A percentile compares a stretch with the other conserved stretches of the same genome.
Evolutionary conservation across 2,888 invertebrate genomes (phyloP).

Genomic region (Microplitis manilae): DNA sequence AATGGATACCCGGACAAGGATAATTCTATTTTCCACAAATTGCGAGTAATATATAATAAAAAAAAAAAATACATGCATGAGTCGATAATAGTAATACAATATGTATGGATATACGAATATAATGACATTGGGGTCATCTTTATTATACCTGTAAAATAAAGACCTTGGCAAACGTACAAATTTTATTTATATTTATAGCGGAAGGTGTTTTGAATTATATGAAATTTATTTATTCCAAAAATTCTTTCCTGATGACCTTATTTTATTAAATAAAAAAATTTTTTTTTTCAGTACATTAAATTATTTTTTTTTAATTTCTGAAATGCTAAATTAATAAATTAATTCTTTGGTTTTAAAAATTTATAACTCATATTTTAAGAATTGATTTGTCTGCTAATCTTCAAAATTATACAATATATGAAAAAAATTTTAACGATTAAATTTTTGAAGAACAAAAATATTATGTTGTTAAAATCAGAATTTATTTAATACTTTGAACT

Average conservation of each 20-base stretch:
- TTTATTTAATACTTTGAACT: too few relatives aligned
- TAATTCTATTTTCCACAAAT: slow-evolving; percentile 1
- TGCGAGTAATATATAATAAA: neutral
- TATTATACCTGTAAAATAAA: slow-evolving; percentile 5
- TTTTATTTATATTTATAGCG: slow-evolving; percentile 19
- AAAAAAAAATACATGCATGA: neutral
- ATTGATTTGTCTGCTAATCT: too few relatives aligned
- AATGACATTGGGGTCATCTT: slow-evolving; percentile 6
- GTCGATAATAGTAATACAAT: neutral
- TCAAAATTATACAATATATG: too few relatives aligned
- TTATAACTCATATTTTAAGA: too few relatives aligned
- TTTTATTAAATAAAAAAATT: neutral
- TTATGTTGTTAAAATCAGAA: too few relatives aligned
- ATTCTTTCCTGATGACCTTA: slow-evolving; percentile 8
- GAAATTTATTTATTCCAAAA: slow-evolving; percentile 4
- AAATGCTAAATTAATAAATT: too few relatives aligned
- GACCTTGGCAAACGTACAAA: slow-evolving; percentile 25
- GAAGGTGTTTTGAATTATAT: neutral
- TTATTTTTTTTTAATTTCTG: too few relatives aligned
- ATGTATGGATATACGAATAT: neutral
- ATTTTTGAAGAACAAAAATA: too few relatives aligned
- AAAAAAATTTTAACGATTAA: too few relatives aligned
- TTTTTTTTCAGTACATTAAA: neutral
- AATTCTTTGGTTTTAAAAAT: too few relatives aligned
- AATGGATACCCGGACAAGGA: neutral